phyloP scores from a whole-genome alignment of 2,888 invertebrate genomes.

The Altica lythri region DNA sequence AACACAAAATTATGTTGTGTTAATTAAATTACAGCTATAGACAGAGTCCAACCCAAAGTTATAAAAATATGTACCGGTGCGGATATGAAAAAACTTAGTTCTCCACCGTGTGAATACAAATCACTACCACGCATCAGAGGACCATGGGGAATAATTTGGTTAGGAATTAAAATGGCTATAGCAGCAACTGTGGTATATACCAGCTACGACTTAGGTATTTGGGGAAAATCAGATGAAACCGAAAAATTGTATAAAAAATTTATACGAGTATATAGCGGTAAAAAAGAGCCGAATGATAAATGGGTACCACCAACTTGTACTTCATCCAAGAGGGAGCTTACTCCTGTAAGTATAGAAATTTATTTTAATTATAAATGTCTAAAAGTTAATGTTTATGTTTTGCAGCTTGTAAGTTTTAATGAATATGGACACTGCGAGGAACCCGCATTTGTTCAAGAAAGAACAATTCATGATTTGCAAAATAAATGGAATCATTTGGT shows the following conservation, averaged over 20 bases:
- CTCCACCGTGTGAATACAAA: constrained; percentile 50
- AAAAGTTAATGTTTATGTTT: too few relatives aligned
- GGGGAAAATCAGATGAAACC: constrained; percentile 55
- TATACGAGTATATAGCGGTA: constrained; percentile 37
- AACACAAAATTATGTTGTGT: not conserved
- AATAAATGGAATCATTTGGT: too few relatives aligned
- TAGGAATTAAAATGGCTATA: constrained; percentile 52
- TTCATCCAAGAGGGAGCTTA: constrained; percentile 44
- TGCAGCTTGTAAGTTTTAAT: too few relatives aligned
- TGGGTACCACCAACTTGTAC: constrained; percentile 45
- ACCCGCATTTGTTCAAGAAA: too few relatives aligned
- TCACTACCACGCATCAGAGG: not conserved
- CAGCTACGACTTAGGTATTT: constrained; percentile 56
- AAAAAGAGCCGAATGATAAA: constrained; percentile 32
- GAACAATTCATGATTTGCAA: too few relatives aligned
- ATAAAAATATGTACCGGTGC: constrained; percentile 55
- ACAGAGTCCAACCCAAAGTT: constrained; percentile 44
- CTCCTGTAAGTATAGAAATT: constrained; percentile 35
- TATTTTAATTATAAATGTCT: too few relatives aligned
- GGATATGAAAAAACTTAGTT: constrained; percentile 52
- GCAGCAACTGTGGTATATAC: constrained; percentile 55
- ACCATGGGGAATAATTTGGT: constrained; percentile 31
- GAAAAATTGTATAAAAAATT: constrained; percentile 52
- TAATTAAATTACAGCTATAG: constrained; percentile 38
- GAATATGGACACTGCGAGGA: too few relatives aligned